A percentile compares a stretch with the other conserved stretches of the same genome.
phyloP scores from a whole-genome alignment of 2,888 invertebrate genomes.

The Eupithecia pulchellata region DNA sequence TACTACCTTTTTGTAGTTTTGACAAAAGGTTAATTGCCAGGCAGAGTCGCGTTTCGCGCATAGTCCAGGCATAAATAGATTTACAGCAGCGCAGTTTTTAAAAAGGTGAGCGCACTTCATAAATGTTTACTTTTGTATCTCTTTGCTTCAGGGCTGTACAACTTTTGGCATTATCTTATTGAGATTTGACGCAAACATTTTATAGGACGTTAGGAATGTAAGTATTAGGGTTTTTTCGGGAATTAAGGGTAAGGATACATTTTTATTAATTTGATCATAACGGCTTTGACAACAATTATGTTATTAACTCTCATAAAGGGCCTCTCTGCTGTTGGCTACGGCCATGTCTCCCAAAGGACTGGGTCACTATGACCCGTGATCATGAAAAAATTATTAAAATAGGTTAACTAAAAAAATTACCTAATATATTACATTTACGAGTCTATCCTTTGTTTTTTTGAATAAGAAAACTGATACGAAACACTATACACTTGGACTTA shows the following conservation, averaged over 20 bases:
- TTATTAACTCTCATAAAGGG: too few relatives aligned
- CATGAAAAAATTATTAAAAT: too few relatives aligned
- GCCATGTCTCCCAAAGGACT: too few relatives aligned
- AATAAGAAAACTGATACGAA: not conserved
- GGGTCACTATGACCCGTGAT: too few relatives aligned
- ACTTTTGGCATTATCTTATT: constrained; percentile 1
- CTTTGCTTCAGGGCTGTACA: constrained; percentile 42
- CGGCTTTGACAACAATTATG: too few relatives aligned
- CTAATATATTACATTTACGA: too few relatives aligned
- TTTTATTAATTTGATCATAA: too few relatives aligned
- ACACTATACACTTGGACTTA: not conserved
- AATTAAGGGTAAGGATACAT: too few relatives aligned
- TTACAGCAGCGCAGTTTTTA: constrained; percentile 27
- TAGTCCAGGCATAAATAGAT: constrained; percentile 35
- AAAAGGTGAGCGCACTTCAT: constrained; percentile 55
- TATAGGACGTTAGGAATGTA: too few relatives aligned
- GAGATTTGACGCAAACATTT: not conserved
- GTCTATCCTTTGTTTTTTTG: not conserved
- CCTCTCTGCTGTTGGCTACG: too few relatives aligned
- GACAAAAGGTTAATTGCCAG: not conserved
- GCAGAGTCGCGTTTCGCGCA: constrained; percentile 22
- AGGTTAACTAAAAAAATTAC: too few relatives aligned
- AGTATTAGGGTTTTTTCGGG: too few relatives aligned
- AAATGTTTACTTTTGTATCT: constrained; percentile 59
- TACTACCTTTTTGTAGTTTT: not conserved